Conservation (phyloP, 23 tunicate species). For the Ciona savignyi region DNA sequence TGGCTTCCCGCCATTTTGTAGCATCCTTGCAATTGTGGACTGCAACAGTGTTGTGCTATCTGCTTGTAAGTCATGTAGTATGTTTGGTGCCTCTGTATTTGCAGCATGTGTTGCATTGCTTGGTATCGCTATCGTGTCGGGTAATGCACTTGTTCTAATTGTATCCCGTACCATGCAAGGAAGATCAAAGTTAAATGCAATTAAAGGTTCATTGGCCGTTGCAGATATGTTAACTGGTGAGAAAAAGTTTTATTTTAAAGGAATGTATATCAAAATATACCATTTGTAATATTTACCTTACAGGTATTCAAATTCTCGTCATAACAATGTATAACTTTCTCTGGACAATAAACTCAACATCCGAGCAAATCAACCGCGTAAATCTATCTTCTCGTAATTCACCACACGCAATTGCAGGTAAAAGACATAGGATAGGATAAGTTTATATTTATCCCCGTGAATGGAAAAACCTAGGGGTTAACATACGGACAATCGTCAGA, state of each 20-base stretch:
- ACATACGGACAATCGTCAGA: no score
- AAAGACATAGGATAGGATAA: no score
- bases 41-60: neutral
- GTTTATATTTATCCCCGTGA: no score
- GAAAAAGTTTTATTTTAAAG: no score
- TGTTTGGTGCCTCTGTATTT: neutral
- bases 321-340: slow-evolving; percentile 8
- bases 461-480: no score
- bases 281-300: no score
- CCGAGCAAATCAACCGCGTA: neutral
- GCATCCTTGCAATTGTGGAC: neutral
- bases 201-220: neutral
- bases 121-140: neutral
- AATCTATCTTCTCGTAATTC: neutral
- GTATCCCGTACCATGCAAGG: neutral
- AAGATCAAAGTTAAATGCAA: neutral
- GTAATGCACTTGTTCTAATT: neutral
- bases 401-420: neutral
- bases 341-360: slow-evolving; percentile 11
- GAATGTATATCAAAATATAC: no score
- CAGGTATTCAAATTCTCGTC: slow-evolving; percentile 5
- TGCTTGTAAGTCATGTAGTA: neutral
- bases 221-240: neutral
- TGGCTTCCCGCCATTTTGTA: neutral
- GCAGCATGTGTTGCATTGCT: neutral